phyloP scores from a whole-genome alignment of 37 sponge, comb jelly and placozoan genomes.

The Eunapius fragilis region DNA sequence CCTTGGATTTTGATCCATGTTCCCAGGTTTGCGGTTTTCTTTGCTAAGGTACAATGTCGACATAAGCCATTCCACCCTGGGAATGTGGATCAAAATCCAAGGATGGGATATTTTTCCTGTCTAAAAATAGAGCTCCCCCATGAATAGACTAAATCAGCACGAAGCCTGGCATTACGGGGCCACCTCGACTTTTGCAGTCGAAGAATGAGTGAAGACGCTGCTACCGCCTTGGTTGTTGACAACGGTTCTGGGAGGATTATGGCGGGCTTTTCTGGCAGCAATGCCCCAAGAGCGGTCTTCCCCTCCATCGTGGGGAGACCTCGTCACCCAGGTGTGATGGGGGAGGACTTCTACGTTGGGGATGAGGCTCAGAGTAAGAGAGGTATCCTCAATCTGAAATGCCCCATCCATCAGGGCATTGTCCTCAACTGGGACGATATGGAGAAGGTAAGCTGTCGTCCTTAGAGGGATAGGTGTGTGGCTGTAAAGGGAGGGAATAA shows the following conservation, averaged over 20 bases:
- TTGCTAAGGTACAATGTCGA: no score
- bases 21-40: no score
- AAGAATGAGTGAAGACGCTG: slow-evolving; percentile 25
- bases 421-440: slow-evolving; percentile 99
- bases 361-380: slow-evolving; percentile 99
- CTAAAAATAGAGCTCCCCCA: no score
- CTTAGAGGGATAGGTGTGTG: neutral
- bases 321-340: slow-evolving; percentile 99
- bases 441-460: slow-evolving; percentile 98
- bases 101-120: no score
- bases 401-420: slow-evolving; percentile 99
- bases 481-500: neutral
- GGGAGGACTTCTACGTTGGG: slow-evolving; percentile 99
- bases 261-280: slow-evolving; percentile 99
- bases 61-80: no score
- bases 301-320: slow-evolving; percentile 99
- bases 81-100: no score
- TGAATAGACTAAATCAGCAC: no score
- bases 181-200: no score
- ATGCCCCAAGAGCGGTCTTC: slow-evolving; percentile 99
- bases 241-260: slow-evolving; percentile 99
- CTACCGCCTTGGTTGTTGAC: slow-evolving; percentile 98
- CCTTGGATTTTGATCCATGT: no score
- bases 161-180: no score
- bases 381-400: slow-evolving; percentile 99